Conservation (phyloP, 2,113 vertebrate species). For the Caloenas nicobarica region DNA sequence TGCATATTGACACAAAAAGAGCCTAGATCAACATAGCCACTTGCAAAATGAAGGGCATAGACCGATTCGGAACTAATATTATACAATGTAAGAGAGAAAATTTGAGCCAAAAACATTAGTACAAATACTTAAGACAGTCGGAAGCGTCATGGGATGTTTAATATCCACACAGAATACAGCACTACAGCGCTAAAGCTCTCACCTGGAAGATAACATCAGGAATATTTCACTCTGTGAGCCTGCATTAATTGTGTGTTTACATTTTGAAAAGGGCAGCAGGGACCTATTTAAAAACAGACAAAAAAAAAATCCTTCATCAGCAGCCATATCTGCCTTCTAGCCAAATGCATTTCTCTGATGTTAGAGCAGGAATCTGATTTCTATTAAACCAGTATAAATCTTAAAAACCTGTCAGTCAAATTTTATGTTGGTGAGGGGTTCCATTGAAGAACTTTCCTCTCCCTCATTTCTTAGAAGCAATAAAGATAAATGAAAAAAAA, state of each 20-base stretch:
- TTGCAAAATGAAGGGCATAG: slow-evolving; percentile 16
- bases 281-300: background rate
- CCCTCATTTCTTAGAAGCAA: background rate
- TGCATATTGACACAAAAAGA: background rate
- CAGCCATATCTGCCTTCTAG: background rate
- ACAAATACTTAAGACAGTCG: background rate
- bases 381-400: slow-evolving; percentile 25
- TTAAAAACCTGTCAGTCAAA: background rate
- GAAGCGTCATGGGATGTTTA: background rate
- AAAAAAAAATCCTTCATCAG: background rate
- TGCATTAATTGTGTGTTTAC: slow-evolving; percentile 37
- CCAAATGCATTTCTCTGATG: background rate
- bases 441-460: background rate
- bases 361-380: slow-evolving; percentile 3
- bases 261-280: slow-evolving; percentile 1
- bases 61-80: background rate
- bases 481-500: background rate
- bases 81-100: background rate
- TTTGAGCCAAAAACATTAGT: background rate
- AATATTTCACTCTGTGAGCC: slow-evolving; percentile 11
- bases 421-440: slow-evolving; percentile 26
- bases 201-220: background rate
- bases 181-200: background rate
- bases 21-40: background rate
- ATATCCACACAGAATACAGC: background rate